Evolutionary conservation across 2,888 invertebrate species (phyloP).

Genomic region (Epsilonema sp.): DNA sequence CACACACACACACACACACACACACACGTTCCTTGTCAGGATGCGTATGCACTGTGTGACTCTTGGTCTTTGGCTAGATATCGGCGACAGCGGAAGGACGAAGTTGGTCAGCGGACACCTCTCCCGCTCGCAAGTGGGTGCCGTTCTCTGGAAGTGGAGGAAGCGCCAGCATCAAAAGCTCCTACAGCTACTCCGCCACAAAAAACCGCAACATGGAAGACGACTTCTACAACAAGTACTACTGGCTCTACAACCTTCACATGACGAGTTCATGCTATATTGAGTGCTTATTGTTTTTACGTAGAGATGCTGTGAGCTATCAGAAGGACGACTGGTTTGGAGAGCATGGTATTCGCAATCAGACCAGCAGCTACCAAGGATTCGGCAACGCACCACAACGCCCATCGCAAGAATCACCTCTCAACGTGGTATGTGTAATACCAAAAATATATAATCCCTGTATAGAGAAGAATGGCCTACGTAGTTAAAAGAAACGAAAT

Average conservation of each 20-base stretch:
- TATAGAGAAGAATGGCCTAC: no score
- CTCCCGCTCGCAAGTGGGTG: slow-evolving; percentile 15
- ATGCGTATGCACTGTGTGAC: not conserved
- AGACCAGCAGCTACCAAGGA: slow-evolving; percentile 4
- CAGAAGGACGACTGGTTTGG: slow-evolving; percentile 9
- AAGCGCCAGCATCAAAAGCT: slow-evolving; percentile 2
- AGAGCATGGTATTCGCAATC: slow-evolving; percentile 1
- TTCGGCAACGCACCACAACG: slow-evolving; percentile 10
- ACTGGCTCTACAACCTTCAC: no score
- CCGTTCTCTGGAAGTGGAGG: not conserved
- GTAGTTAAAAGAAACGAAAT: no score
- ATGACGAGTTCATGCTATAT: no score
- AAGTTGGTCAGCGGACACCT: slow-evolving; percentile 20
- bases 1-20: no score
- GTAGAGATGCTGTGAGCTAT: slow-evolving; percentile 9
- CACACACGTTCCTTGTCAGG: not conserved
- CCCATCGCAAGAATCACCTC: no score
- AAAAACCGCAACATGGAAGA: slow-evolving; percentile 4
- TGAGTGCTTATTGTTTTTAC: not conserved
- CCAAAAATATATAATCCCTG: no score
- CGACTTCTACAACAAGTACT: no score
- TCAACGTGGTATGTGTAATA: no score
- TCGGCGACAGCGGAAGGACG: slow-evolving; percentile 23
- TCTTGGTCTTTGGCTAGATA: slow-evolving; percentile 14
- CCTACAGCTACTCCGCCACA: slow-evolving; percentile 7